Conservation (phyloP, 2,888 invertebrate genomes). For the Stenurella melanura region DNA sequence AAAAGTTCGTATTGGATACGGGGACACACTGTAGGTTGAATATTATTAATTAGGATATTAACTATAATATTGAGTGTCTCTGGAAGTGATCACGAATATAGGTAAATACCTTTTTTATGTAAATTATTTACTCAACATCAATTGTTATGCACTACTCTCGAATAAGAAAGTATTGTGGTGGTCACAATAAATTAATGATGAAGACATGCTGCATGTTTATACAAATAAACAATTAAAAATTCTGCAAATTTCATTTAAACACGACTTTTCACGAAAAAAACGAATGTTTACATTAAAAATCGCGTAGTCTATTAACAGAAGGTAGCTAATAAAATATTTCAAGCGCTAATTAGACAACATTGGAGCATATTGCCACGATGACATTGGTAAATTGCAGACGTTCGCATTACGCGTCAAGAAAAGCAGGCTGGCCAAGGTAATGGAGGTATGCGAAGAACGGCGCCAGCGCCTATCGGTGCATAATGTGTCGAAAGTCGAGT, state of each 20-base stretch:
- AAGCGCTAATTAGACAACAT: neutral
- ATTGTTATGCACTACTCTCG: neutral
- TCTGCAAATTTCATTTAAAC: neutral
- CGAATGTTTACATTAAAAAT: neutral
- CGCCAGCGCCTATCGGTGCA: conserved; percentile 44
- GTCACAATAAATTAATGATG: neutral
- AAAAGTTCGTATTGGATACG: too few species aligned
- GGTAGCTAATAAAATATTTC: neutral
- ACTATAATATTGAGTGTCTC: too few species aligned
- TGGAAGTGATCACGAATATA: too few species aligned
- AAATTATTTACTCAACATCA: neutral
- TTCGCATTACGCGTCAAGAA: conserved; percentile 31
- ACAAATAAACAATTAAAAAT: neutral
- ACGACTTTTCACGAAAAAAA: neutral
- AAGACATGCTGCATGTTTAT: neutral
- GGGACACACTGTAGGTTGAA: too few species aligned
- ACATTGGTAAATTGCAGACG: conserved; percentile 34
- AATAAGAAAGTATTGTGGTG: neutral
- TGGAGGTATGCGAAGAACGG: conserved; percentile 40
- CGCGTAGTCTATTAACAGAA: neutral
- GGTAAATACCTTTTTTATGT: neutral
- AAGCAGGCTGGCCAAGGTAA: conserved; percentile 34
- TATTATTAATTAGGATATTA: too few species aligned
- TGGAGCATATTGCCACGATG: conserved; percentile 18
- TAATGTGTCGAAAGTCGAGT: too few species aligned